phyloP scores from a whole-genome alignment of 2,113 vertebrate species.

The Panthera leo region DNA sequence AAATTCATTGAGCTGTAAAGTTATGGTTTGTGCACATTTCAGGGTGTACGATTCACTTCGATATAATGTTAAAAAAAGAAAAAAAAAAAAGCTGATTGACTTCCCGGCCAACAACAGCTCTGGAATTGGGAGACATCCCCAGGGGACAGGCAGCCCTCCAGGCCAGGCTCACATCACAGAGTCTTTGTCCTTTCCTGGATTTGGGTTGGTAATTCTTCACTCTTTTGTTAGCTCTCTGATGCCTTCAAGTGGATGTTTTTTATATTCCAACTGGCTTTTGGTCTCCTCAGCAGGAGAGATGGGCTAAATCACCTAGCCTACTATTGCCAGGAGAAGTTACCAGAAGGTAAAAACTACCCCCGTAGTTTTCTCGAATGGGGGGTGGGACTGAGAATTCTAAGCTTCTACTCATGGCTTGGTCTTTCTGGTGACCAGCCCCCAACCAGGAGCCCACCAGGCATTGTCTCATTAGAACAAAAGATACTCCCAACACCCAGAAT shows the following conservation, averaged over 20 bases:
- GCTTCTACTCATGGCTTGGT: too few species aligned
- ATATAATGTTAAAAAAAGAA: not conserved
- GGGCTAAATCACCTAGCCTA: not conserved
- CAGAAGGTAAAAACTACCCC: not conserved
- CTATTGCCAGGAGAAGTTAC: not conserved
- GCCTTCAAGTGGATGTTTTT: not conserved
- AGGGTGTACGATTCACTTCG: not conserved
- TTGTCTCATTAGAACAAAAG: too few species aligned
- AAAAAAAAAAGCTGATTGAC: not conserved
- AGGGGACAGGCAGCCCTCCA: not conserved
- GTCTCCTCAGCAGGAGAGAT: not conserved
- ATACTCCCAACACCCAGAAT: too few species aligned
- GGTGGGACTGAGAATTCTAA: too few species aligned
- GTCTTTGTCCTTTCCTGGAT: not conserved
- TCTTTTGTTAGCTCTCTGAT: not conserved
- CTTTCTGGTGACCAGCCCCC: too few species aligned
- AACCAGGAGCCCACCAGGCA: too few species aligned
- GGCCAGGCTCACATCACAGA: not conserved
- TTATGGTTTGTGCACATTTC: not conserved
- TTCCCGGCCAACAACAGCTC: not conserved
- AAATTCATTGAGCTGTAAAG: not conserved
- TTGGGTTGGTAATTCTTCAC: not conserved
- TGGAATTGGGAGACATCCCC: not conserved
- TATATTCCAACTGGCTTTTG: not conserved
- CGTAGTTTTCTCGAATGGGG: not conserved